Evolutionary conservation across 2,888 invertebrate species (phyloP), one percentile per base, ranked within the genome.

Genomic region (Drosophila ezoana): DNA sequence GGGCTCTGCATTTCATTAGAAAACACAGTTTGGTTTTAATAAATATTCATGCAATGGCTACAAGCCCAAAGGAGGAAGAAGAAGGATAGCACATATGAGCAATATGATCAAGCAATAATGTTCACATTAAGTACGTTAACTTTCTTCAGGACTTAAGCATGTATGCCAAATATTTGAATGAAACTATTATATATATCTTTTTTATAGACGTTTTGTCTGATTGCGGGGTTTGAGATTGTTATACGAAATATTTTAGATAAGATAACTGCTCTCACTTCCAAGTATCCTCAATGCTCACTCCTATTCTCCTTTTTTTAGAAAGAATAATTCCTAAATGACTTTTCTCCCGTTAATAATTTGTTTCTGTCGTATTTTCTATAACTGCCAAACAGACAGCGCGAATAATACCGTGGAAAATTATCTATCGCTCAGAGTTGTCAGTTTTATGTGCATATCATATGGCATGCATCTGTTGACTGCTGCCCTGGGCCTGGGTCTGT

Each of bases 391-490:
- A 5, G 16, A 52, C 4, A 16, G 28, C 37, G 16, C 14, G 49
- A 60, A 63, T 56, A 41, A 49, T 47, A 44, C 8, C 28, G 28
- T 28, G 28, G 28, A 28, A 57, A 80, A 65, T 44, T 62, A 74
- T 74, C 62, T 72, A 64, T 81, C 75, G 62, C 63, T 81, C 61
- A 62, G 45, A 53, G 54, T 59, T 80, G 80, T 84, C 80, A 83
- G 32, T 53, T 67, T 43, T 47, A 44, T 60, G 35, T 49, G 64
- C 52, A 72, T 64, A 64, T 72, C 67, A 57, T 43, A 28, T 61
- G 59, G 6, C 59, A 72, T 60, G 53, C 59, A 43, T 60, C 60
- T 53, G 54, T 11, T 57, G 51, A 57, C 59, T 59, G 66, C 45
- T 63, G 63, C 77, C 77, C 67, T 44, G 72, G 76, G 79, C 61